Percentiles rank a stretch among this genome's conserved stretches.
These are phyloP conservation scores for Harmothoe impar DNA, from an alignment of 2,888 invertebrate genomes.

Conservation along the genomic window DNA sequence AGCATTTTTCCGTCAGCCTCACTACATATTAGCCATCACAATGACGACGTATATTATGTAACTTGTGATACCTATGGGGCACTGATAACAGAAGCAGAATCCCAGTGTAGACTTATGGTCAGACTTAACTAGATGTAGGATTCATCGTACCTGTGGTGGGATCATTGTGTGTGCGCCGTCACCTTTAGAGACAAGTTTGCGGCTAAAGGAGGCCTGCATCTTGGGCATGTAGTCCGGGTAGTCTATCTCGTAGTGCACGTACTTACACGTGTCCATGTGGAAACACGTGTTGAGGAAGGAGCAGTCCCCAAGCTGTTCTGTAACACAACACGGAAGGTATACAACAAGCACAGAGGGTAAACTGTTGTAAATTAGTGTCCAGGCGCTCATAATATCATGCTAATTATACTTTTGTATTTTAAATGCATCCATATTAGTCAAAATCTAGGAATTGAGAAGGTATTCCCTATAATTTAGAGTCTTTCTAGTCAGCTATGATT, in stretches of 20 bases:
- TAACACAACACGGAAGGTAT: constrained; percentile 47
- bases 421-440: too few relatives aligned
- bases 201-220: constrained; percentile 68
- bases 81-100: too few relatives aligned
- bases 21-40: too few relatives aligned
- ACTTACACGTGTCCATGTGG: constrained; percentile 99
- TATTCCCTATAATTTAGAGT: too few relatives aligned
- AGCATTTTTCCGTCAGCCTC: too few relatives aligned
- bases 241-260: constrained; percentile 98
- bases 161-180: constrained; percentile 78
- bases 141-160: constrained; percentile 80
- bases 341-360: not conserved
- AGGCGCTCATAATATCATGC: not conserved
- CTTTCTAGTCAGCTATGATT: too few relatives aligned
- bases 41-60: too few relatives aligned
- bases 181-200: constrained; percentile 65
- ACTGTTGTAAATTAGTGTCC: not conserved
- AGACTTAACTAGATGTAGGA: too few relatives aligned
- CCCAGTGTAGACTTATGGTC: too few relatives aligned
- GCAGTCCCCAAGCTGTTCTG: constrained; percentile 95
- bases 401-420: not conserved
- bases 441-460: too few relatives aligned
- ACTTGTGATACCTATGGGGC: too few relatives aligned
- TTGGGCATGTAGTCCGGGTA: constrained; percentile 75
- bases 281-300: constrained; percentile 99